Percentiles rank a stretch among this genome's conserved stretches.
phyloP scores from a whole-genome alignment of 2,888 invertebrate species.

The Aphodius granarius region DNA sequence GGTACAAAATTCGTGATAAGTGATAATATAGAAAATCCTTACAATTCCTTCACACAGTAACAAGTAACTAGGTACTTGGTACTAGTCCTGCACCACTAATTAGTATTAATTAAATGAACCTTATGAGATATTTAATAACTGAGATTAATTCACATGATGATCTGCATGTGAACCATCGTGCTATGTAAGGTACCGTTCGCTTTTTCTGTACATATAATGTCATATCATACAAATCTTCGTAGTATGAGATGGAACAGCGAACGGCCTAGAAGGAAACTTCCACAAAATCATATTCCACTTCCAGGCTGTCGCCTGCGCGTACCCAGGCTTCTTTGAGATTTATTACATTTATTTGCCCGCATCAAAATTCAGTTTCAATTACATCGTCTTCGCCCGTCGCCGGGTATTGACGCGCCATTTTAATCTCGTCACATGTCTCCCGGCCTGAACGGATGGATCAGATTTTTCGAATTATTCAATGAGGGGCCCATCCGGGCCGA shows the following conservation, averaged over 20 bases:
- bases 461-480: background rate
- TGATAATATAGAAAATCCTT: no score
- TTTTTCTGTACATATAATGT: conserved; percentile 21
- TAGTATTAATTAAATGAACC: no score
- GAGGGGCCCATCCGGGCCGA: background rate
- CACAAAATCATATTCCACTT: conserved; percentile 14
- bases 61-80: no score
- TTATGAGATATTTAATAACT: no score
- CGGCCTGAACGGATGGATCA: background rate
- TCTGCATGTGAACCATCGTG: no score
- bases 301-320: conserved; percentile 1
- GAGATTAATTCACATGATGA: no score
- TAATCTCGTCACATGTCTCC: background rate
- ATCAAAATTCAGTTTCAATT: conserved; percentile 20
- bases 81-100: no score
- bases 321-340: conserved; percentile 18
- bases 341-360: conserved; percentile 24
- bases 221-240: conserved; percentile 17
- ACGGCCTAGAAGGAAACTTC: conserved; percentile 5
- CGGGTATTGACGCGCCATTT: background rate
- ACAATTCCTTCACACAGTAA: no score
- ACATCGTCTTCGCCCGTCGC: background rate
- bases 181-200: background rate
- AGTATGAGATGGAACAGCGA: conserved; percentile 5
- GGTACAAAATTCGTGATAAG: no score